phyloP scores from a whole-genome alignment of 1,140 invertebrate genomes.

The Drosophila kanapiae region DNA sequence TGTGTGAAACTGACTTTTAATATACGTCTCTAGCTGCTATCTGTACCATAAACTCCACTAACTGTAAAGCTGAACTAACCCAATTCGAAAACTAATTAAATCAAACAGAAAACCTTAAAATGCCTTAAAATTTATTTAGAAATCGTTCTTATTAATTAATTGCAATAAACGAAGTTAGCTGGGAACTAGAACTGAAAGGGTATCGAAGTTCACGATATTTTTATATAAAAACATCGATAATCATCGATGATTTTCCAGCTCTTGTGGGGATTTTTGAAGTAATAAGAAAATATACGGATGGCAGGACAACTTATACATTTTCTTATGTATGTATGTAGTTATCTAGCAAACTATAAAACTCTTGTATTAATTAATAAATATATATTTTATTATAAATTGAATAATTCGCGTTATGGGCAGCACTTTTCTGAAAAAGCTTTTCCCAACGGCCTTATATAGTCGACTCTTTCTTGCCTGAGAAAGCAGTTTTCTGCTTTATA shows the following conservation, averaged over 20 bases:
- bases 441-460: neutral
- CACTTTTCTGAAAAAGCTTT: slow-evolving; percentile 28
- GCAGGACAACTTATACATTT: too few relatives aligned
- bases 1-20: slow-evolving; percentile 54
- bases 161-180: too few relatives aligned
- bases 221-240: too few relatives aligned
- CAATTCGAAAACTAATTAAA: slow-evolving; percentile 37
- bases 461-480: neutral
- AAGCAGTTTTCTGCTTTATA: neutral
- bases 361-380: too few relatives aligned
- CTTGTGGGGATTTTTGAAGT: too few relatives aligned
- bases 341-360: too few relatives aligned
- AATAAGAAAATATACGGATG: too few relatives aligned
- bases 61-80: slow-evolving; percentile 40
- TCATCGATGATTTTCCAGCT: too few relatives aligned
- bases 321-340: too few relatives aligned
- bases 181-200: too few relatives aligned
- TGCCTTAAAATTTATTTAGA: neutral
- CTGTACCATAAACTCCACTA: slow-evolving; percentile 62
- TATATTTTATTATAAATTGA: neutral
- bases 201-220: too few relatives aligned
- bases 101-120: neutral
- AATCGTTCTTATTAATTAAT: too few relatives aligned
- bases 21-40: slow-evolving; percentile 66
- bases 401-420: slow-evolving; percentile 45